A percentile compares a stretch with the other conserved stretches of the same genome.
phyloP scores from a whole-genome alignment of 1,140 invertebrate genomes.

The Achatina immaculata region DNA sequence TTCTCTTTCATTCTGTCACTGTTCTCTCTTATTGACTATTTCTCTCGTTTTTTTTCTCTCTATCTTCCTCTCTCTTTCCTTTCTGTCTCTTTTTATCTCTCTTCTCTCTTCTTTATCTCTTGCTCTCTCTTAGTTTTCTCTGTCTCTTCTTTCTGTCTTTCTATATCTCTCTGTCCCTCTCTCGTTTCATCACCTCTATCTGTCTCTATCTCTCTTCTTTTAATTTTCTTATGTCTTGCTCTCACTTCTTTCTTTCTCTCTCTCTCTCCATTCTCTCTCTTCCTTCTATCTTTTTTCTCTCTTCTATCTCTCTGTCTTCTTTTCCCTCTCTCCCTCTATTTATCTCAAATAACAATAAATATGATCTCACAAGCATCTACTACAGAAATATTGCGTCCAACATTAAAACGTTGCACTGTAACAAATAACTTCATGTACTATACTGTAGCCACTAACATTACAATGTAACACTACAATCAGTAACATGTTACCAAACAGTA shows the following conservation, averaged over 20 bases:
- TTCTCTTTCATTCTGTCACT: background rate
- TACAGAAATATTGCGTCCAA: no score
- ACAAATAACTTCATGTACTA: no score
- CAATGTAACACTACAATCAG: no score
- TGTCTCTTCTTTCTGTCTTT: background rate
- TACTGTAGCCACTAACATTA: no score
- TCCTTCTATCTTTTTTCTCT: no score
- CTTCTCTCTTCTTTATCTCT: background rate
- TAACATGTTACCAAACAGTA: no score
- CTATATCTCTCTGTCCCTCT: background rate
- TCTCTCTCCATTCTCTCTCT: no score
- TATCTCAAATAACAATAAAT: no score
- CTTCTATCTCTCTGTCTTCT: background rate
- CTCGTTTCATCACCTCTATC: background rate
- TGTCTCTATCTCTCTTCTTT: slow-evolving; percentile 2
- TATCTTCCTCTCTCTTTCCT: background rate
- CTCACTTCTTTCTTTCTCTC: background rate
- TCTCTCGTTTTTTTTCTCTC: background rate
- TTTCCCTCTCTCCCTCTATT: background rate
- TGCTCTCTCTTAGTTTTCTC: background rate
- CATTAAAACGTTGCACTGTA: no score
- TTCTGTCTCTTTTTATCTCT: background rate
- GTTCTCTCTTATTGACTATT: no score
- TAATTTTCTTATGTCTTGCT: background rate
- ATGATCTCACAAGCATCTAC: no score